A percentile compares a stretch with the other conserved stretches of the same genome.
These are phyloP conservation scores for Antennarius maculatus DNA, from an alignment of 2,797 vertebrate species.

Conservation along the genomic window DNA sequence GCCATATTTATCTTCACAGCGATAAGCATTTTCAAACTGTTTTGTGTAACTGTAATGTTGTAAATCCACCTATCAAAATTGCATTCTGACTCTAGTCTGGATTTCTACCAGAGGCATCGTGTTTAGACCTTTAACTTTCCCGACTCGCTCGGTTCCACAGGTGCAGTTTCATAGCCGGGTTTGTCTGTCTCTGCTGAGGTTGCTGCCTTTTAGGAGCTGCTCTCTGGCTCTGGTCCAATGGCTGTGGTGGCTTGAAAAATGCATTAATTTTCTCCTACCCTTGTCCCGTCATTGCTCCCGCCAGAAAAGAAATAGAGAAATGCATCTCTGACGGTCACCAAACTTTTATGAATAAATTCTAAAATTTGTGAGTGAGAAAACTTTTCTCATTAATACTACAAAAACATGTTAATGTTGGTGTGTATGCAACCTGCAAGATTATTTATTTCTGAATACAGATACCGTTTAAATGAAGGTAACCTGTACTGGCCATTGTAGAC, in stretches of 20 bases:
- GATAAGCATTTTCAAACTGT: constrained; percentile 3
- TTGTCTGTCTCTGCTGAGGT: constrained; percentile 36
- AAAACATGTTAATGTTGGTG: not conserved
- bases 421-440: not conserved
- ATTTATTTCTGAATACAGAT: not conserved
- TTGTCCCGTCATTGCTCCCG: constrained; percentile 35
- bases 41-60: constrained; percentile 5
- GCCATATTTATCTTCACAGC: constrained; percentile 1
- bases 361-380: not conserved
- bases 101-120: constrained; percentile 18
- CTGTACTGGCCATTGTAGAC: too few relatives aligned
- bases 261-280: constrained; percentile 40
- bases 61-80: constrained; percentile 19
- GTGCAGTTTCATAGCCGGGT: constrained; percentile 26
- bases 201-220: constrained; percentile 37
- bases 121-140: constrained; percentile 32
- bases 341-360: not conserved
- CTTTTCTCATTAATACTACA: not conserved
- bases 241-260: constrained; percentile 38
- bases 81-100: not conserved
- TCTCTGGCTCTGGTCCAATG: constrained; percentile 30
- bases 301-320: constrained; percentile 30
- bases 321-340: constrained; percentile 9
- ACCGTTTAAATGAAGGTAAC: not conserved
- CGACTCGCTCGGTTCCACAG: constrained; percentile 18